A percentile compares a stretch with the other conserved stretches of the same genome.
These are phyloP conservation scores for Notodonta dromedarius DNA, from an alignment of 2,888 invertebrate genomes.

Conservation along the genomic window DNA sequence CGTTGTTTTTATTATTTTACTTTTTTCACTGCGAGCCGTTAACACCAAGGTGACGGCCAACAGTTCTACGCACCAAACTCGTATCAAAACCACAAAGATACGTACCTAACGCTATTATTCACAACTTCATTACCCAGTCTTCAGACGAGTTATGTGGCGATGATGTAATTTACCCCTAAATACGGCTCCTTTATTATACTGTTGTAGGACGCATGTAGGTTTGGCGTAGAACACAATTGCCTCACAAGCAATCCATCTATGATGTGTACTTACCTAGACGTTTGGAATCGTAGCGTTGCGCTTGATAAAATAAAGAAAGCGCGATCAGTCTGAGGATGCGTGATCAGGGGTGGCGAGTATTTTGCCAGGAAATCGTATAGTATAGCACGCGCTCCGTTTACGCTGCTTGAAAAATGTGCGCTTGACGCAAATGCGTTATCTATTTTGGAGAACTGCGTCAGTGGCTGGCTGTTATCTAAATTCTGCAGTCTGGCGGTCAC, in stretches of 20 bases:
- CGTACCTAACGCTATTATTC: slow-evolving; percentile 4
- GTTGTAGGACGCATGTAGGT: neutral
- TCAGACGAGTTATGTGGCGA: neutral
- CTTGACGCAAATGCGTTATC: slow-evolving; percentile 84
- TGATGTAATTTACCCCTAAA: too few species aligned
- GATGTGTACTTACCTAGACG: slow-evolving; percentile 23
- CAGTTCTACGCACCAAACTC: slow-evolving; percentile 29
- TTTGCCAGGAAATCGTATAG: slow-evolving; percentile 76
- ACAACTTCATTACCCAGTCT: neutral
- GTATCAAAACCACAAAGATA: slow-evolving; percentile 9
- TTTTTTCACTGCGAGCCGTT: slow-evolving; percentile 65
- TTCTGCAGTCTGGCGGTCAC: slow-evolving; percentile 77
- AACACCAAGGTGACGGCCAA: slow-evolving; percentile 74
- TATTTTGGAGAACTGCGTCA: slow-evolving; percentile 83
- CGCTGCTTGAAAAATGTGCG: slow-evolving; percentile 78
- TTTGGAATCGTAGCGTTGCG: slow-evolving; percentile 49
- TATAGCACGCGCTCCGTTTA: slow-evolving; percentile 73
- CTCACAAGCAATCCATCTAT: slow-evolving; percentile 25
- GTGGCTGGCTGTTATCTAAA: slow-evolving; percentile 72
- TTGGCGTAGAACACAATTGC: slow-evolving; percentile 14
- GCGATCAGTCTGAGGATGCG: slow-evolving; percentile 58
- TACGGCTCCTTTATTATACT: neutral
- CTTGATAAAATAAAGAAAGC: slow-evolving; percentile 61
- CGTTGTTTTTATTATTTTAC: slow-evolving; percentile 75
- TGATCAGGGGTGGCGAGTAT: slow-evolving; percentile 66